Base-by-base conservation (phyloP, 2,888 invertebrate genomes). In the Epinotia ramella region DNA sequence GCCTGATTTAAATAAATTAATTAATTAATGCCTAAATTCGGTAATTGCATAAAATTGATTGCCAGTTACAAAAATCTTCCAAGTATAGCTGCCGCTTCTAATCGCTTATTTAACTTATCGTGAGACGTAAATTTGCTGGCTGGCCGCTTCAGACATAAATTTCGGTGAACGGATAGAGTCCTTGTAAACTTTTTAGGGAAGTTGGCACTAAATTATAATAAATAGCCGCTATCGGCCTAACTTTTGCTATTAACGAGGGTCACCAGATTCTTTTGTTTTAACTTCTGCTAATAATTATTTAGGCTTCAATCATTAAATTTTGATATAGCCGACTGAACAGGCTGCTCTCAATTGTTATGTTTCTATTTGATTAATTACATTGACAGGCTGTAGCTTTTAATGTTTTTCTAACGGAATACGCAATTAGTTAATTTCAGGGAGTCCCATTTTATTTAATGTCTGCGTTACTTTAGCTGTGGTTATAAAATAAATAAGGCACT, bases 151-250 rank as follows among this genome's bases (percentile, higher is more conserved):
- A 69, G 71, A 64, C 57, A 73, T 72, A 75, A 79, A 77, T 73
- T 75, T 57, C 64, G 60, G 66, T 49, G 64, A 77, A 71, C 57
- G 65, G 18, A 66, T 65, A 77, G 76, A 57, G 57, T 63, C 77
- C 79, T 80, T 80, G 78, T 79, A 79, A 80, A 82, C 79, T 81
- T 77, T 76, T 84, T 81, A 76, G 81, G 68, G 67, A 81, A 82
- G 81, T 80, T 79, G 65, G 70, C 77, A 80, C 79, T 84, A 83
- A 84, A 82, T 85, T 79, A 84, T 81, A 83, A 83, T 85, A 82
- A 84, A 75, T 80, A 78, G 82, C 81, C 81, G 76, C 78, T 77
- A 80, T 80, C 78, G 71, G 75, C 65, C 73, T 73, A 87, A 86
- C 81, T 88, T 86, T 73, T n/a, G 73, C 80, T 82, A 81, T 87